Evolutionary conservation across 2,113 vertebrate species (phyloP).

Genomic region (Isurus oxyrinchus): DNA sequence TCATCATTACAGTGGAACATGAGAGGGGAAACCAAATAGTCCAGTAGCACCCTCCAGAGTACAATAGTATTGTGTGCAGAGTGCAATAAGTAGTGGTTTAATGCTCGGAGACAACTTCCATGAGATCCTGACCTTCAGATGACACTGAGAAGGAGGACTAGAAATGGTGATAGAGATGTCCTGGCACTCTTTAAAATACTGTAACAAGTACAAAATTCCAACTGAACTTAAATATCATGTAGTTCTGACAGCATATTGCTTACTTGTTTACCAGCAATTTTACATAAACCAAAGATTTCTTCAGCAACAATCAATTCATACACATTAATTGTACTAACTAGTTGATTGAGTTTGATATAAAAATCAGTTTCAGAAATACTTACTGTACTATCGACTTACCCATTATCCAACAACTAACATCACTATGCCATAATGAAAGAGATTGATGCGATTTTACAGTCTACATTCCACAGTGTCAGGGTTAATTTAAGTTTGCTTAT

Average conservation of each 20-base stretch:
- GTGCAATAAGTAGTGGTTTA: background rate
- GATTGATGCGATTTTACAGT: background rate
- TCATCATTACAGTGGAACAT: background rate
- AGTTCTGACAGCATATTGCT: background rate
- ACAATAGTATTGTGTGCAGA: too few species aligned
- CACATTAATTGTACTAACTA: background rate
- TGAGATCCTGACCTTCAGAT: background rate
- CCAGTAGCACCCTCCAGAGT: background rate
- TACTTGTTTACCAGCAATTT: background rate
- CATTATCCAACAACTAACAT: conserved; percentile 9
- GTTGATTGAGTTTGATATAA: background rate
- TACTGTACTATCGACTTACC: background rate
- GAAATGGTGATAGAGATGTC: background rate
- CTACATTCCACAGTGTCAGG: conserved; percentile 26
- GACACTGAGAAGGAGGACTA: background rate
- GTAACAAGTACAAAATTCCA: background rate
- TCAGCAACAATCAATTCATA: background rate
- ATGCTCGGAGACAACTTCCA: background rate
- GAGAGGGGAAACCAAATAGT: background rate
- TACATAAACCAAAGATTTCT: conserved; percentile 16
- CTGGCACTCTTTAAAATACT: background rate
- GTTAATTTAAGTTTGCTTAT: background rate
- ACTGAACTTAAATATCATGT: background rate
- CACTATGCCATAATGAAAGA: background rate
- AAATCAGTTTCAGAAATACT: background rate